These are phyloP conservation scores for Coccyzus lansbergi DNA, from an alignment of 2,797 vertebrate species.

Conservation along the genomic window DNA sequence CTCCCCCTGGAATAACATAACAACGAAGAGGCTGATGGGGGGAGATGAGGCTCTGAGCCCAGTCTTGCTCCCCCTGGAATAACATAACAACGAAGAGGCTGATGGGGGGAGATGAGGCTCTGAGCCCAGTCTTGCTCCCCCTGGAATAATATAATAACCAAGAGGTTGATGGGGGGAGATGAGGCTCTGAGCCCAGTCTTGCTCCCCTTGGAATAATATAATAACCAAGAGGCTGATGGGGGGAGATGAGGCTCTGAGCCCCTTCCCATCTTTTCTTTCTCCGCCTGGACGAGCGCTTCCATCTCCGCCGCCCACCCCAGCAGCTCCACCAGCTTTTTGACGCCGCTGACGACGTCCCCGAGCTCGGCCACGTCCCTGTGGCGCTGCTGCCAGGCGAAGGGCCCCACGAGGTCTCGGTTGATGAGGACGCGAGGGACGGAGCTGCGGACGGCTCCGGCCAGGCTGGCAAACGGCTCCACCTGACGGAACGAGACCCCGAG, in stretches of 20 bases:
- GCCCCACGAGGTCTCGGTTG: conserved; percentile 89
- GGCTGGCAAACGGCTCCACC: conserved; percentile 97
- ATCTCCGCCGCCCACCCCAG: conserved; percentile 88
- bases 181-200: not conserved
- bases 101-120: too few species aligned
- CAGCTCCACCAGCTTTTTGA: conserved; percentile 82
- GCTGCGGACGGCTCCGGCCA: conserved; percentile 80
- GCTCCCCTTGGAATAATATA: fast-evolving
- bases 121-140: not conserved
- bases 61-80: too few species aligned
- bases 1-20: too few species aligned
- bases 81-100: too few species aligned
- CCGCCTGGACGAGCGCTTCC: conserved; percentile 70
- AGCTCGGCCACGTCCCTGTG: conserved; percentile 83
- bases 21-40: too few species aligned
- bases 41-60: too few species aligned
- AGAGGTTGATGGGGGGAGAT: not conserved
- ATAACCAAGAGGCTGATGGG: too few species aligned
- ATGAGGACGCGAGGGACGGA: conserved; percentile 90
- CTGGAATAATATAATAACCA: too few species aligned
- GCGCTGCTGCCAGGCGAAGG: conserved; percentile 78
- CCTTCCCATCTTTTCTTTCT: conserved; percentile 69
- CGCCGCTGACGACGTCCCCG: conserved; percentile 86
- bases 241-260: not conserved
- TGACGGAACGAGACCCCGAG: conserved; percentile 31